Evolutionary conservation across 2,888 invertebrate species (phyloP).

Genomic region (Tineola bisselliella): DNA sequence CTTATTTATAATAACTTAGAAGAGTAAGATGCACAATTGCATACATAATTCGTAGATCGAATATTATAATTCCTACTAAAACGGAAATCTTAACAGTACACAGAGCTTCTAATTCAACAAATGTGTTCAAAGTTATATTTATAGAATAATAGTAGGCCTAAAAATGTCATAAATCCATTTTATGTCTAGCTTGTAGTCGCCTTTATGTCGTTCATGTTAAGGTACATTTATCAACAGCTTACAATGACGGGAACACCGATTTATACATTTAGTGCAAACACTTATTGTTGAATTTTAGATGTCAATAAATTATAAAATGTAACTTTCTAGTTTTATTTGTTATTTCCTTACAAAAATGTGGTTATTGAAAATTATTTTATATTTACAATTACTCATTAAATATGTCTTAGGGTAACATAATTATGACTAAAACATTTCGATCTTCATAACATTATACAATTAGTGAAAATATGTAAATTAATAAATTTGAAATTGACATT

Average conservation of each 20-base stretch:
- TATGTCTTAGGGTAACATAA: too few species aligned
- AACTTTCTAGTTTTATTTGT: background rate
- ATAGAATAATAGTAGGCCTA: background rate
- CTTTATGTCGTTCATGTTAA: background rate
- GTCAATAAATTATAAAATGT: slow-evolving; percentile 58
- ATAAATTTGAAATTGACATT: too few species aligned
- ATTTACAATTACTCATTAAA: too few species aligned
- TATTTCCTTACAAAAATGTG: background rate
- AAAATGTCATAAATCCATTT: background rate
- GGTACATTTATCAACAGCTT: background rate
- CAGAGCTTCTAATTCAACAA: background rate
- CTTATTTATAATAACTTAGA: background rate
- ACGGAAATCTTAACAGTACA: background rate
- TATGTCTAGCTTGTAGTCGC: background rate
- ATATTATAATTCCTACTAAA: too few species aligned
- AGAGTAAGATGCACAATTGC: background rate
- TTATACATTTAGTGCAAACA: slow-evolving; percentile 52
- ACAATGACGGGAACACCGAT: background rate
- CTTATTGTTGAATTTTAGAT: slow-evolving; percentile 59
- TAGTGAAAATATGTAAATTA: too few species aligned
- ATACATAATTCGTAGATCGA: background rate
- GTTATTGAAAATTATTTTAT: too few species aligned
- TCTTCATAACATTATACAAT: too few species aligned
- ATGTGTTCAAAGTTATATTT: background rate
- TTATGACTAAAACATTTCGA: too few species aligned